These are phyloP conservation scores for Timema podura DNA, from an alignment of 2,888 invertebrate genomes.

Conservation along the genomic window DNA sequence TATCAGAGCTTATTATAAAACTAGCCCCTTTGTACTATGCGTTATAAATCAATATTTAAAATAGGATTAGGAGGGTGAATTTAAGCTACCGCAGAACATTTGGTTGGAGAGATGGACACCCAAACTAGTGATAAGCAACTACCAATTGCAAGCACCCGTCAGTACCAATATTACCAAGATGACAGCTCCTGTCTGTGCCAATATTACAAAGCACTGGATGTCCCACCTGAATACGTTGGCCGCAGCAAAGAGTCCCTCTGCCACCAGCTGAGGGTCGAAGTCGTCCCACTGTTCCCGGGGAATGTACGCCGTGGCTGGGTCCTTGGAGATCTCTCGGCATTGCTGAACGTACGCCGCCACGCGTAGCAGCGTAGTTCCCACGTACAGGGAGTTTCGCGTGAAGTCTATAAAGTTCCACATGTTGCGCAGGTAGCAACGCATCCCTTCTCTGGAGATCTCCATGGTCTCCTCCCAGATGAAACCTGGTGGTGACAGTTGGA, in stretches of 20 bases:
- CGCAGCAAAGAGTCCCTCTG: slow-evolving; percentile 89
- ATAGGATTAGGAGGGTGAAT: too few relatives aligned
- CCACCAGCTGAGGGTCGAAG: slow-evolving; percentile 89
- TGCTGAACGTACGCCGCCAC: slow-evolving; percentile 74
- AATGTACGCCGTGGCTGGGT: slow-evolving; percentile 67
- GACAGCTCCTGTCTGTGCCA: too few relatives aligned
- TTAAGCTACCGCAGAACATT: too few relatives aligned
- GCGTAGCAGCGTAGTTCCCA: slow-evolving; percentile 64
- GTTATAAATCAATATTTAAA: too few relatives aligned
- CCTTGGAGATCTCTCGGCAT: slow-evolving; percentile 59
- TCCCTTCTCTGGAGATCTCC: slow-evolving; percentile 85
- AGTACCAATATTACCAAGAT: too few relatives aligned
- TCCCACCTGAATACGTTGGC: slow-evolving; percentile 84
- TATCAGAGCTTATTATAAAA: too few relatives aligned
- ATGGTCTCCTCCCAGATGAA: slow-evolving; percentile 91
- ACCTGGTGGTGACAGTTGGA: slow-evolving; percentile 47
- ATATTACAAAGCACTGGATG: too few relatives aligned
- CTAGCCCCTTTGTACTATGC: too few relatives aligned
- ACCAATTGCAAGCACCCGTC: too few relatives aligned
- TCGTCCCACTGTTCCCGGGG: slow-evolving; percentile 86
- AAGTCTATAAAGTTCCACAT: slow-evolving; percentile 98
- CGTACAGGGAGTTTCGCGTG: slow-evolving; percentile 81
- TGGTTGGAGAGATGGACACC: too few relatives aligned
- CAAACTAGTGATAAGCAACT: too few relatives aligned
- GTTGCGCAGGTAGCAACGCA: slow-evolving; percentile 79